A percentile compares a stretch with the other conserved stretches of the same genome.
phyloP scores from a whole-genome alignment of 2,113 vertebrate species.

The Promerops cafer region DNA sequence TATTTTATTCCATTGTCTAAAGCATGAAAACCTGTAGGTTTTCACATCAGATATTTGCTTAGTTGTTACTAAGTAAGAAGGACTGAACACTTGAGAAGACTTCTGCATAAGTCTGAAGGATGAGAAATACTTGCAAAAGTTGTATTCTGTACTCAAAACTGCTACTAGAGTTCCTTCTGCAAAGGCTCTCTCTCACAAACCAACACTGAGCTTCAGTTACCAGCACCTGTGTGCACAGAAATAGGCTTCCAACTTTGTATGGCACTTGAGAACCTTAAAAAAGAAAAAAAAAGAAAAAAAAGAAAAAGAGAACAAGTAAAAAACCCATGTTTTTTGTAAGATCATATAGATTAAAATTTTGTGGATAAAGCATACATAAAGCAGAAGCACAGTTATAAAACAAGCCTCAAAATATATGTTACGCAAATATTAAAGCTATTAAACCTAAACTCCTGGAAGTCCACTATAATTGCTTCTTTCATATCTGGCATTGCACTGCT shows the following conservation, averaged over 20 bases:
- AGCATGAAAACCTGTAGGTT: not conserved
- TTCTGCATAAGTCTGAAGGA: not conserved
- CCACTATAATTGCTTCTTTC: slow-evolving; percentile 48
- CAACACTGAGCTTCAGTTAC: not conserved
- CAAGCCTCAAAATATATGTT: not conserved
- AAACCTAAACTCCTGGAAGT: slow-evolving; percentile 33
- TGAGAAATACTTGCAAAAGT: not conserved
- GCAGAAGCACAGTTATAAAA: not conserved
- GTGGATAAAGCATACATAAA: not conserved
- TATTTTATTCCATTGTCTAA: not conserved
- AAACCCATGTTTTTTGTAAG: not conserved
- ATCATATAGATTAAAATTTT: not conserved
- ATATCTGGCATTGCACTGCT: slow-evolving; percentile 26
- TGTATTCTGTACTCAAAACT: not conserved
- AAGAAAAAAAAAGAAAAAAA: not conserved
- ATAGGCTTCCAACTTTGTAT: not conserved
- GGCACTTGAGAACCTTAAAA: not conserved
- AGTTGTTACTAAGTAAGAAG: not conserved
- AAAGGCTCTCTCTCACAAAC: not conserved
- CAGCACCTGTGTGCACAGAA: not conserved
- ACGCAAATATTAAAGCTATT: slow-evolving; percentile 30
- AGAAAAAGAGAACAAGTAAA: not conserved
- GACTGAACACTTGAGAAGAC: not conserved
- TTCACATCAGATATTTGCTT: not conserved
- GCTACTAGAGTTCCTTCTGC: not conserved